Base-by-base conservation (phyloP, 2,113 vertebrate species). In the Antennarius striatus region DNA sequence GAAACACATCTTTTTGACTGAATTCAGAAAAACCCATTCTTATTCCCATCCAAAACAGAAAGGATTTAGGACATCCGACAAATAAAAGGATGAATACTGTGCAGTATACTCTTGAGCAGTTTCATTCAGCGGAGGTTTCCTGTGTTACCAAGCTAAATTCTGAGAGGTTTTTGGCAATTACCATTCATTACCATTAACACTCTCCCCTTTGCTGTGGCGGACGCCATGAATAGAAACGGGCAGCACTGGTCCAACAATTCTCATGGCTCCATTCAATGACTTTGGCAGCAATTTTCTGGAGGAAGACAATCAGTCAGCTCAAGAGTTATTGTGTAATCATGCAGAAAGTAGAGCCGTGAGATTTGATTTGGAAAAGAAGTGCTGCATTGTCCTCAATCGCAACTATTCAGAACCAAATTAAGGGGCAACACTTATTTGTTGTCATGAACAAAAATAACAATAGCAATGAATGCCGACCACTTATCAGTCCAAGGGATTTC, bases 261-360 rank as follows among this genome's bases (percentile, higher is more conserved):
- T 72, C 61, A 63, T 42, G 36, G 49, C 49, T 55, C 80, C 6
- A 71, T 83, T 87, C 80, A 77, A 39, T 22, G 53, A 32, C 56
- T 9, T 67, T 75, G 84, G 79, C 75, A 80, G 75, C 67, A 7
- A 11, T 67, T 82, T 81, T 66, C 75, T 63, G 65, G 59, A 78
- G 80, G 69, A 67, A 82, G 68, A 80, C 68, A 87, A 76, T 87
- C 78, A 73, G 63, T 80, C 83, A 48, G 80, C 64, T 54, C 73
- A 36, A 36, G 77, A 71, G 73, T 88, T 88, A 89, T 90, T 91
- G 88, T 91, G 86, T 79, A 83, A 83, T 88, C 77, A 69, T 46
- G 68, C 72, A 52, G 80, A 83, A 88, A 88, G 80, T 84, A 63
- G 81, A 69, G 73, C 63, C 69, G 49, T 73, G 79, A 84, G 85